Base-by-base conservation (phyloP, 2,888 invertebrate species). In the Drosophila melanosoma region DNA sequence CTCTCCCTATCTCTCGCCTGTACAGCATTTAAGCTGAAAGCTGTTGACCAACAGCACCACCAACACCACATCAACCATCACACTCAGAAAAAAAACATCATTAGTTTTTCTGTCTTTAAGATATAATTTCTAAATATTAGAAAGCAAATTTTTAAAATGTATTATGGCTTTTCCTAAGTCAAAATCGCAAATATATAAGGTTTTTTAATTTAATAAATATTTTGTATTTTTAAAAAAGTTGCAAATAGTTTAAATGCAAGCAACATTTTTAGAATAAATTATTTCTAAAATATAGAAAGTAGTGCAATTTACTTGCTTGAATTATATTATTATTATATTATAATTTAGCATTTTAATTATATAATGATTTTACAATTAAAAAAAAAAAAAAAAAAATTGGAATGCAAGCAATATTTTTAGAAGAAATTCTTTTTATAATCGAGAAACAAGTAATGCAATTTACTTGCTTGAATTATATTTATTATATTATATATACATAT, bases 21-120 rank as follows among this genome's bases (percentile, higher is more conserved):
- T 32, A 32, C 17, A 66, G 48, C 51, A 57, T 75, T 78, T 66
- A 81, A 69, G 73, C 72, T 49, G 45, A 35, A 29, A 23, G 56
- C 40, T 57, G 35, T 66, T 53, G 70, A 54, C 61, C 79, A 38
- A 12, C 38, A n/a, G 45, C 23, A 45, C 8, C 45, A 23, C 45
- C 20, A 45, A 23, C 20, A 45, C 8, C 20, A 45, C 15, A 45
- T 23, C 8, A 15, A 15, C 45, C 15, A 45, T 8, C 8, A 7
- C 23, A 45, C 45, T 45, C 20, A 45, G 15, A 45, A 45, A 45
- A 20, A 20, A 38, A 38, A 23, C 8, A 3, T 23, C 0, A 8
- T 20, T 12, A 12, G 7, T 1, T 20, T 20, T 15, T 20, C 7
- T 45, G 15, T 8, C 2, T 45, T 7, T 8, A 20, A 45, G 20